Percentiles rank a stretch among this genome's conserved stretches.
These are phyloP conservation scores for Rhadina sibilatrix DNA, from an alignment of 2,113 vertebrate species.

Conservation along the genomic window DNA sequence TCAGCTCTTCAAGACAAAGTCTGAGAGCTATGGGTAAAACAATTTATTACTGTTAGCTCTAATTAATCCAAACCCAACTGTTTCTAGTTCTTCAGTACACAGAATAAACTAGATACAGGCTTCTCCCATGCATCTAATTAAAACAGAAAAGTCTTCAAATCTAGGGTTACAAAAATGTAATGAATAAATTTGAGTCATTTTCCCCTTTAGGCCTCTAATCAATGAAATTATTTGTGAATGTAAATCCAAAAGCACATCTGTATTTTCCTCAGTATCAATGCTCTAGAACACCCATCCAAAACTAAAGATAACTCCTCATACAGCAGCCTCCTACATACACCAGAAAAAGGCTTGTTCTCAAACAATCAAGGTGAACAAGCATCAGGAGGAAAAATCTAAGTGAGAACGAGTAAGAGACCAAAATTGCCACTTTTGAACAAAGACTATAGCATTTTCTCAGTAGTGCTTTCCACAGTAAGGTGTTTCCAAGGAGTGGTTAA, in stretches of 20 bases:
- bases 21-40: neutral
- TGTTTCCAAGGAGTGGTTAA: neutral
- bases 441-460: slow-evolving; percentile 6
- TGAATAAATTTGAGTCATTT: neutral
- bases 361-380: slow-evolving; percentile 13
- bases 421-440: neutral
- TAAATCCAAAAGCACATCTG: neutral
- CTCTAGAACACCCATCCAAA: neutral
- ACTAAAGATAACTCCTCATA: neutral
- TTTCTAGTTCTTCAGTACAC: neutral
- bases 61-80: neutral
- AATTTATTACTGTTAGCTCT: neutral
- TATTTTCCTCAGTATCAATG: neutral
- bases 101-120: neutral
- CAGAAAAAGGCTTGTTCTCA: neutral
- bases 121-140: neutral
- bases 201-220: neutral
- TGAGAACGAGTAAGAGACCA: neutral
- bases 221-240: neutral
- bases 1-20: neutral
- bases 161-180: neutral
- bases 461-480: neutral
- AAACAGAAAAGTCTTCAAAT: neutral
- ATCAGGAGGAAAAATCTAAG: neutral
- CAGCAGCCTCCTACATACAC: neutral